Evolutionary conservation across 2,113 vertebrate genomes (phyloP).

Genomic region (Amblyopsis rosae): DNA sequence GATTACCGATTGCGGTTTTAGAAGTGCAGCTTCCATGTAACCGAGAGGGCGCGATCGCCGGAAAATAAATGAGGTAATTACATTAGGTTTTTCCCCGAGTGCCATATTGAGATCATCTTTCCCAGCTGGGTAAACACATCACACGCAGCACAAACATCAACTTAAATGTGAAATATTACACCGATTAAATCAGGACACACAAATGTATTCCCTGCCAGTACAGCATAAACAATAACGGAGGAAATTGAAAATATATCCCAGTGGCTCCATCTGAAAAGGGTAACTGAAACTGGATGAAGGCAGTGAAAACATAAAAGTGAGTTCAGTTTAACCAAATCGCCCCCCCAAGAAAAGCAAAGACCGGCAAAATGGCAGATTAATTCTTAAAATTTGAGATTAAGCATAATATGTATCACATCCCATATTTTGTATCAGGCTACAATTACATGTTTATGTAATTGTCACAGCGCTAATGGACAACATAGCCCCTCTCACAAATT

Average conservation of each 20-base stretch:
- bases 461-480: conserved; percentile 53
- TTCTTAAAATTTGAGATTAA: conserved; percentile 38
- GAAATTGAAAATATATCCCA: conserved; percentile 47
- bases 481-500: conserved; percentile 47
- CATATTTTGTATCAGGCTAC: conserved; percentile 39
- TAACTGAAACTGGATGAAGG: conserved; percentile 25
- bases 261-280: conserved; percentile 12
- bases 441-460: conserved; percentile 56
- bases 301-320: conserved; percentile 35
- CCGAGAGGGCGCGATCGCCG: conserved; percentile 65
- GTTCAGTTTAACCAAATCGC: conserved; percentile 42
- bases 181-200: conserved; percentile 61
- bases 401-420: conserved; percentile 43
- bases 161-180: conserved; percentile 71
- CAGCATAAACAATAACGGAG: conserved; percentile 50
- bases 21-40: conserved; percentile 41
- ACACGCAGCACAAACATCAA: conserved; percentile 65
- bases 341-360: neutral
- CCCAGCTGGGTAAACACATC: conserved; percentile 72
- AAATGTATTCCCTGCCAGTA: conserved; percentile 48
- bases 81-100: conserved; percentile 57
- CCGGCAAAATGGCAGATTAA: conserved; percentile 23
- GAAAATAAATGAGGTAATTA: conserved; percentile 70
- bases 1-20: conserved; percentile 44
- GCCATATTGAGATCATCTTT: conserved; percentile 65